Evolutionary conservation across 2,113 vertebrate species (phyloP), one percentile per base, ranked within the genome.

Genomic region (Verasper variegatus): DNA sequence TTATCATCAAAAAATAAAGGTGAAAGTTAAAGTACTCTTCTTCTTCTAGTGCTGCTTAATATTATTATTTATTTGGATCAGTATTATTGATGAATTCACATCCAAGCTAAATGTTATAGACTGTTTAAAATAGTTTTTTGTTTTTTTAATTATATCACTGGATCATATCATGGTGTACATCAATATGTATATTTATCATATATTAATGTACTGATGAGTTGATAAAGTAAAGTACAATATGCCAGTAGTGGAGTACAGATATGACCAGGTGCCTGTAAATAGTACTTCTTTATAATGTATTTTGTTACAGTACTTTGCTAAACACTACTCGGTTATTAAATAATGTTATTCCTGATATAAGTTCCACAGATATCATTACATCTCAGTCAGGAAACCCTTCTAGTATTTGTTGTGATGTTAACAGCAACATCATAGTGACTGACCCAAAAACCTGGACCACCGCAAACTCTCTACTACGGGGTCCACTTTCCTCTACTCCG

Each of bases 341-440:
- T 27, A 15, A 57, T 23, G 40, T n/a, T 0, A 21, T 57, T 35
- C 72, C 55, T 68, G 14, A 4, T 13, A 20, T 62, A 4, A 49
- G 62, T 24, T 18, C 7, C 49, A 73, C 45, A 52, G 4, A 23
- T 24, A 40, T 52, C 18, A 55, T 67, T 37, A 37, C 20, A 71
- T 64, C 52, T 57, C 54, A 51, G 21, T n/a, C 52, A 77, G 74
- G 57, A 73, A 80, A 47, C 37, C 45, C 67, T 57, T 79, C 23
- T 69, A 57, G 57, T 83, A 60, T 80, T 64, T 87, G 68, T 81
- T 81, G 54, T 85, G 94, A 93, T 95, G 94, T 95, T 93, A 82
- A 94, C 96, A 96, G 95, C 93, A 93, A 94, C 95, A 94, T 95
- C 88, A 95, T 95, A 95, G 76, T 83, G 84, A 95, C 94, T 96